phyloP scores from a whole-genome alignment of 2,888 invertebrate genomes.

The Caenorhabditis becei region DNA sequence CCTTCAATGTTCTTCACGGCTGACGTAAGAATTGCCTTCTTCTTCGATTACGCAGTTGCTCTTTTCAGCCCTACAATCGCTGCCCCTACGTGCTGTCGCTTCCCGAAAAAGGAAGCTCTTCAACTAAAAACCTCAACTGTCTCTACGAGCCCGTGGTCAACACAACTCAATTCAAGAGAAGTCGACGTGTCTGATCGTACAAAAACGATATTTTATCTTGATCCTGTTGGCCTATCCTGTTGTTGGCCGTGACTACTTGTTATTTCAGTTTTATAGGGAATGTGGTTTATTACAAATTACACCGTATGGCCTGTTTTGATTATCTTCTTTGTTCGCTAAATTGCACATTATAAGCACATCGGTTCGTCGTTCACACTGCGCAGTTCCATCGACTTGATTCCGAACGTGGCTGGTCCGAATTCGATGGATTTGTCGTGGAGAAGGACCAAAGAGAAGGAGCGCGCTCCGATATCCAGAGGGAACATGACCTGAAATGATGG shows the following conservation, averaged over 20 bases:
- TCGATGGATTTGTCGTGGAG: conserved; percentile 76
- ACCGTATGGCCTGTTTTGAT: conserved; percentile 33
- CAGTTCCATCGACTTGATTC: conserved; percentile 64
- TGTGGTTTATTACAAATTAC: conserved; percentile 29
- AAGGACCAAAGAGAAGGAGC: conserved; percentile 75
- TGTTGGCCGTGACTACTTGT: conserved; percentile 13
- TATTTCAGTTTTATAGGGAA: neutral
- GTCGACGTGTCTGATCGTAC: conserved; percentile 24
- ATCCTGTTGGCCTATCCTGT: neutral
- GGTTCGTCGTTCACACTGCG: conserved; percentile 62
- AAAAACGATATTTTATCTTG: neutral
- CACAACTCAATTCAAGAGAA: conserved; percentile 51
- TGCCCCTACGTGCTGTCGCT: conserved; percentile 46
- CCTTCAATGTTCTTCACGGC: conserved; percentile 42
- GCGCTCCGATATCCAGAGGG: conserved; percentile 66
- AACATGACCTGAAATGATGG: conserved; percentile 51
- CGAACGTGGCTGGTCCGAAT: conserved; percentile 69
- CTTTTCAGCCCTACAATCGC: conserved; percentile 48
- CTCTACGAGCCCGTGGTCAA: conserved; percentile 41
- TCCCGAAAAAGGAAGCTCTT: neutral
- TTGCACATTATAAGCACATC: conserved; percentile 57
- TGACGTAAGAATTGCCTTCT: conserved; percentile 20
- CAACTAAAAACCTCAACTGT: conserved; percentile 5
- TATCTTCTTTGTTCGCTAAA: neutral
- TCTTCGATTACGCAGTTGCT: neutral